Evolutionary conservation across 1,140 invertebrate genomes (phyloP).

Genomic region (Drosophila fuyamai): DNA sequence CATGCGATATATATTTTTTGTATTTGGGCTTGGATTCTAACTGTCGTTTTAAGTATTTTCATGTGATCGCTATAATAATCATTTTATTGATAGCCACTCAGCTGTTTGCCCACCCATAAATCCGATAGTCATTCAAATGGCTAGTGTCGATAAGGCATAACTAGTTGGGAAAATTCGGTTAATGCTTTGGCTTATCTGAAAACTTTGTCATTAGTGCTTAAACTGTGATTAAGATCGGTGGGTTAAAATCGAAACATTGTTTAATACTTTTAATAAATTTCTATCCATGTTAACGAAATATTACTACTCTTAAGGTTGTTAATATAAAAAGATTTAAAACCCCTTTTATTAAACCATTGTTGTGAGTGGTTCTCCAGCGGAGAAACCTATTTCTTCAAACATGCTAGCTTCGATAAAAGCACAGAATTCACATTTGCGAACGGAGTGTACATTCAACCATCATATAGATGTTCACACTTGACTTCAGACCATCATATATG

Average conservation of each 20-base stretch:
- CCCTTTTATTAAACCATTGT: no score
- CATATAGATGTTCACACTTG: slow-evolving; percentile 1
- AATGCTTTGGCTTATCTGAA: slow-evolving; percentile 1
- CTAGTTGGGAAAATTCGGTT: background rate
- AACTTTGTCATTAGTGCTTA: background rate
- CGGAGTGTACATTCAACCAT: background rate
- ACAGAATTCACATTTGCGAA: background rate
- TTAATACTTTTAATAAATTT: no score
- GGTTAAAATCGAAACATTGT: background rate
- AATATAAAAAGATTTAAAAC: no score
- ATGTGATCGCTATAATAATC: slow-evolving; percentile 10
- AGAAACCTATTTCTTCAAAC: no score
- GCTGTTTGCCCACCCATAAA: slow-evolving; percentile 1
- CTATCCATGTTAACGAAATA: no score
- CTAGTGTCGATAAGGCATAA: background rate
- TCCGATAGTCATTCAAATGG: slow-evolving; percentile 16
- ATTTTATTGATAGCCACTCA: slow-evolving; percentile 16
- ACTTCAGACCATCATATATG: slow-evolving; percentile 5
- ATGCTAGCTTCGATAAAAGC: no score
- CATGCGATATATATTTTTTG: slow-evolving; percentile 6
- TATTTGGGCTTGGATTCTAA: background rate
- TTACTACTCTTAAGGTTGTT: no score
- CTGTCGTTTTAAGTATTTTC: slow-evolving; percentile 15
- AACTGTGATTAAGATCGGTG: no score
- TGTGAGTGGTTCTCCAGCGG: no score